Evolutionary conservation across 2,113 vertebrate species (phyloP).

Genomic region (Pristiophorus japonicus): DNA sequence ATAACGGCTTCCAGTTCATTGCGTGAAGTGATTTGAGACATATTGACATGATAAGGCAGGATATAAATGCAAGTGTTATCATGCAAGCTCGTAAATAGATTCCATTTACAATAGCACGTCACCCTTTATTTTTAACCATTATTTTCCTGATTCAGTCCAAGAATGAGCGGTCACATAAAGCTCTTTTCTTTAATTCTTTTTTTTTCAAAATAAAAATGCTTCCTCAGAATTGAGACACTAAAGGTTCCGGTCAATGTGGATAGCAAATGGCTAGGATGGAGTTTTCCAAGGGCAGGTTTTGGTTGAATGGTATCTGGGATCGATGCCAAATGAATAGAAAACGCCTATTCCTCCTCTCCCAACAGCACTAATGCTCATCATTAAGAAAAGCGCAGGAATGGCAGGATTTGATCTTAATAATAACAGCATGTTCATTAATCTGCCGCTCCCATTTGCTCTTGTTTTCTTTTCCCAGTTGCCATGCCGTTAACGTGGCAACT

Average conservation of each 20-base stretch:
- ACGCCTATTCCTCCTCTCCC: slow-evolving; percentile 75
- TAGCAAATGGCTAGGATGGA: slow-evolving; percentile 75
- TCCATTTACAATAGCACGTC: neutral
- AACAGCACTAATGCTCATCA: slow-evolving; percentile 80
- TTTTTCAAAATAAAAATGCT: too few species aligned
- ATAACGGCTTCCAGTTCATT: slow-evolving; percentile 7
- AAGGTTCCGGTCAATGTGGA: slow-evolving; percentile 58
- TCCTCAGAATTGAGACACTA: slow-evolving; percentile 44
- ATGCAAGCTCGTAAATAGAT: slow-evolving; percentile 14
- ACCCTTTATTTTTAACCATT: neutral
- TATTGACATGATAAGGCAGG: neutral
- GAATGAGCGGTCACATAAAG: slow-evolving; percentile 38
- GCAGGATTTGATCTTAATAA: slow-evolving; percentile 93
- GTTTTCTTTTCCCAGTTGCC: slow-evolving; percentile 61
- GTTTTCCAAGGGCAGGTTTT: slow-evolving; percentile 83
- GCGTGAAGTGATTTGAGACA: neutral
- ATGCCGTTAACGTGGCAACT: slow-evolving; percentile 63
- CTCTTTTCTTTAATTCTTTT: slow-evolving; percentile 31
- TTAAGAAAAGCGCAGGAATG: slow-evolving; percentile 81
- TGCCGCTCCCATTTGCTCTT: slow-evolving; percentile 67
- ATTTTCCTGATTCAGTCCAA: neutral
- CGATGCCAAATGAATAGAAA: slow-evolving; percentile 89
- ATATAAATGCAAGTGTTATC: slow-evolving; percentile 9
- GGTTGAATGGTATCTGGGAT: slow-evolving; percentile 92
- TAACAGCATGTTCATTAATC: slow-evolving; percentile 82